Base-by-base conservation (phyloP, 1,140 invertebrate species). In the Elysia chlorotica region DNA sequence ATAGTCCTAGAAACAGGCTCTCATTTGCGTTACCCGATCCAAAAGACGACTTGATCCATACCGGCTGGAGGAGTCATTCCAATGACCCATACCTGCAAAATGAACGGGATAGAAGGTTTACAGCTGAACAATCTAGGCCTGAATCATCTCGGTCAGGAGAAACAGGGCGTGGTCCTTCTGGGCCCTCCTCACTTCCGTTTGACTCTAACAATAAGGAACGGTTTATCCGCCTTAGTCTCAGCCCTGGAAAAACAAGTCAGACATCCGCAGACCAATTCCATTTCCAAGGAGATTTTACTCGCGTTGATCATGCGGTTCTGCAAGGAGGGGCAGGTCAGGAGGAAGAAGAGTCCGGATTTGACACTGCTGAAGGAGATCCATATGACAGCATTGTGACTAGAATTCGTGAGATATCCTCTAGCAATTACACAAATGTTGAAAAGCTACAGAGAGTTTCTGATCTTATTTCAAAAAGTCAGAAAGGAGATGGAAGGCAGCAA, bases 351-450 rank as follows among this genome's bases (percentile, higher is more conserved):
- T 41, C 23, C 28, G 37, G 59, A 19, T 41, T 63, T 31, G 37
- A 41, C n/a, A 3, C 35, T 30, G 14, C 35, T 1, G 19, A 48
- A 30, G 36, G 5, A 33, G 69, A 71, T 63, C 69, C 69, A 17
- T 71, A 71, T 53, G 69, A 71, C 30, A 36, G 21, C 21, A 31
- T 71, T 31, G 38, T 71, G 19, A 62, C 61, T 4, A 71, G 33
- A n/a, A 71, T 71, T 23, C 37, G 30, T 48, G 69, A 62, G 21
- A 71, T 71, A 10, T 71, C 69, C 2, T 25, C 69, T n/a, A 71
- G 69, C 36, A 28, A 53, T 19, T 30, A 62, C 1, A 30, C n/a
- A 14, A 71, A 63, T 38, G 5, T 57, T 4, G 69, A 71, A 48
- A 71, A 71, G 28, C 59, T 71, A 21, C 56, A 71, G 35, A 5